Conservation (phyloP, 1,140 invertebrate species). For the Caerostris extrusa region DNA sequence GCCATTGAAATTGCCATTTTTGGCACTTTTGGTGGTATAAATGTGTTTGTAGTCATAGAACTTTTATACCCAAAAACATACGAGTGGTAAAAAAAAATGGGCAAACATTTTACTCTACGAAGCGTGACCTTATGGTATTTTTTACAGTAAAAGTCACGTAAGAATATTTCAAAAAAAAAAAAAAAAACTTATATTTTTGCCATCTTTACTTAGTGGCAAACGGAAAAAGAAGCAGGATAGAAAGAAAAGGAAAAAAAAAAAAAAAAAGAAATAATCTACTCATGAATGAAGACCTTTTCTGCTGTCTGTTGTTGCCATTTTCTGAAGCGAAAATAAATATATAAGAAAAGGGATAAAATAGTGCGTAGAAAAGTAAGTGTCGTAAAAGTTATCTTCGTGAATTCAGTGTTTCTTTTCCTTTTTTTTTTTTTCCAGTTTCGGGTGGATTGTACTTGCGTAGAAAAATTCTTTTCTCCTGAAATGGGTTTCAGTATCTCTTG, state of each 20-base stretch:
- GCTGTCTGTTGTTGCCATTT: conserved; percentile 71
- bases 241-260: neutral
- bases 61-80: conserved; percentile 9
- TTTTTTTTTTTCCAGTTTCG: neutral
- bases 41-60: conserved; percentile 42
- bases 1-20: neutral
- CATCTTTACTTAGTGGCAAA: conserved; percentile 40
- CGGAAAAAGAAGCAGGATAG: neutral
- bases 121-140: conserved; percentile 45
- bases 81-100: conserved; percentile 4
- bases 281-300: conserved; percentile 74
- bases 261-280: conserved; percentile 59
- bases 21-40: neutral
- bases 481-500: conserved; percentile 66
- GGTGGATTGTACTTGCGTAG: conserved; percentile 54
- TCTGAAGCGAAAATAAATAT: conserved; percentile 69
- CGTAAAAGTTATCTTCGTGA: conserved; percentile 76
- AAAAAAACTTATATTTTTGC: conserved; percentile 18
- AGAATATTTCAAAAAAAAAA: conserved; percentile 63
- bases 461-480: conserved; percentile 53
- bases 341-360: conserved; percentile 74
- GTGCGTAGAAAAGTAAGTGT: conserved; percentile 74
- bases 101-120: conserved; percentile 22
- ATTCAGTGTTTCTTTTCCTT: conserved; percentile 69
- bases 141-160: conserved; percentile 57